These are phyloP conservation scores for Helicoverpa armigera DNA, from an alignment of 1,140 invertebrate genomes.

Conservation along the genomic window DNA sequence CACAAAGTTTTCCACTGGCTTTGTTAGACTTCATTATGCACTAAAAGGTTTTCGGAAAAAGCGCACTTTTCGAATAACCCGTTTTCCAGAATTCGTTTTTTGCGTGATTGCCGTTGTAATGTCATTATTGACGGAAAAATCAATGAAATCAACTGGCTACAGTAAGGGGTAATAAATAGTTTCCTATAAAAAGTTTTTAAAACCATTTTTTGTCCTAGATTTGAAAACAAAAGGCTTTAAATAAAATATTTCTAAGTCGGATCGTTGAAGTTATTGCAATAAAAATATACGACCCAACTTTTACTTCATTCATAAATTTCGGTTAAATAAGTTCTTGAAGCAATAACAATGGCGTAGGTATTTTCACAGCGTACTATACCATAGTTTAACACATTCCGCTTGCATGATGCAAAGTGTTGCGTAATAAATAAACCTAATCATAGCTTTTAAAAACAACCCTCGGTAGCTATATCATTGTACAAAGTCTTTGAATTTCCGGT, in stretches of 20 bases:
- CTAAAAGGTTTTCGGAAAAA: conserved; percentile 13
- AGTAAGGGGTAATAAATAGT: not conserved
- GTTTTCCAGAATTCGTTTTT: not conserved
- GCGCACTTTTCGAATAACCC: not conserved
- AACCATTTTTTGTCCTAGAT: not conserved
- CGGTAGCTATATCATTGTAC: conserved; percentile 16
- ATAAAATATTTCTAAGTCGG: no score
- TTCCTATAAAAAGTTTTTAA: not conserved
- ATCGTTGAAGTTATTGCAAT: not conserved
- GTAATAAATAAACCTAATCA: conserved; percentile 17
- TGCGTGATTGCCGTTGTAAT: conserved; percentile 5
- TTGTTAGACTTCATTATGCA: not conserved
- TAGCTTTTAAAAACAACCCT: conserved; percentile 22
- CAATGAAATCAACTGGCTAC: conserved; percentile 17
- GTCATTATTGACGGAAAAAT: conserved; percentile 17
- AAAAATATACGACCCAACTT: not conserved
- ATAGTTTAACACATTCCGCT: not conserved
- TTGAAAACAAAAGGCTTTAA: no score
- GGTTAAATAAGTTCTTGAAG: conserved; percentile 17
- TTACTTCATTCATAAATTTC: conserved; percentile 13
- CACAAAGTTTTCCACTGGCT: not conserved
- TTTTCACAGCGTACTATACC: not conserved
- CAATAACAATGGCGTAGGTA: conserved; percentile 1
- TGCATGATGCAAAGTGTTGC: conserved; percentile 24
- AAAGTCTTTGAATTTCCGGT: conserved; percentile 37